Evolutionary conservation across 2,888 invertebrate genomes (phyloP).

Genomic region (Saturnia pavonia): DNA sequence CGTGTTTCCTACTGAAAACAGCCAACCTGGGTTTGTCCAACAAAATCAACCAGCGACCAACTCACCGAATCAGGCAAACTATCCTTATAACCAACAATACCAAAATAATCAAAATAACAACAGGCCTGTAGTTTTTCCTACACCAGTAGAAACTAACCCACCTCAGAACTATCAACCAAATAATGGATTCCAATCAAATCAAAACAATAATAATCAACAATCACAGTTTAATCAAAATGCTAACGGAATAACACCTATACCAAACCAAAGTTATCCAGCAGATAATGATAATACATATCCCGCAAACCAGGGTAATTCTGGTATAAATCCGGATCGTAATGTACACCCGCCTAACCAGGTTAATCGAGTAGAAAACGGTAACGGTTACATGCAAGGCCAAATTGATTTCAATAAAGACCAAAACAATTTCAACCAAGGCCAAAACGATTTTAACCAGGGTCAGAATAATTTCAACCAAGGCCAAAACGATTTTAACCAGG

Average conservation of each 20-base stretch:
- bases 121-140: slow-evolving; percentile 8
- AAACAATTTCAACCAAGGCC: not conserved
- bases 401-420: not conserved
- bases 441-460: not conserved
- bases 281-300: not conserved
- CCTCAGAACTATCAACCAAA: not conserved
- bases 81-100: slow-evolving; percentile 7
- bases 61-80: not conserved
- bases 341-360: not conserved
- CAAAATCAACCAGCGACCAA: not conserved
- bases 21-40: not conserved
- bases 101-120: slow-evolving; percentile 2
- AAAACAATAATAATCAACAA: slow-evolving; percentile 32
- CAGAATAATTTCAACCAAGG: not conserved
- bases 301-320: not conserved
- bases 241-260: not conserved
- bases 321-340: not conserved
- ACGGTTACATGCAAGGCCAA: not conserved
- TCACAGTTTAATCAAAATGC: slow-evolving; percentile 23
- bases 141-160: not conserved
- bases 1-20: not conserved
- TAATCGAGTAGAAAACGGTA: slow-evolving; percentile 3
- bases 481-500: not conserved
- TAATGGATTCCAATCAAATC: slow-evolving; percentile 32
- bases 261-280: not conserved